A percentile compares a stretch with the other conserved stretches of the same genome.
Evolutionary conservation across 2,888 invertebrate species (phyloP).

Genomic region (Pediacus dermestoides): DNA sequence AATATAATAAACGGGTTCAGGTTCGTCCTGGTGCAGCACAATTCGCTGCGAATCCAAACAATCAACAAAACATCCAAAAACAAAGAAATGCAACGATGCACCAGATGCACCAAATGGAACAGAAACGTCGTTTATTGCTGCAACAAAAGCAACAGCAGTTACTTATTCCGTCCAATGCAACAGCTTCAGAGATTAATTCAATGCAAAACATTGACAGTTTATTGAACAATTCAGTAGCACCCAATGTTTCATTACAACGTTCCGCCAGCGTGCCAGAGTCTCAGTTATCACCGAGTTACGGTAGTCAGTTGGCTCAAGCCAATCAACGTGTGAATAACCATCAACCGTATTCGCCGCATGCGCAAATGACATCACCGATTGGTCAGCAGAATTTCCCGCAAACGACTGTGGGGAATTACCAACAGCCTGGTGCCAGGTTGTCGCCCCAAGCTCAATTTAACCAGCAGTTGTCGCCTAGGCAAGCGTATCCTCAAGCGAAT

Average conservation of each 20-base stretch:
- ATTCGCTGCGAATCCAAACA: constrained; percentile 17
- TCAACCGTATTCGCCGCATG: constrained; percentile 50
- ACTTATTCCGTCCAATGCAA: constrained; percentile 72
- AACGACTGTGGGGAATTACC: constrained; percentile 41
- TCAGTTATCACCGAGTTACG: constrained; percentile 58
- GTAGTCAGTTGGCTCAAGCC: constrained; percentile 47
- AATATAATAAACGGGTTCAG: constrained; percentile 29
- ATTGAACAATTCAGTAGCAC: constrained; percentile 78
- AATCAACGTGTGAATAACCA: constrained; percentile 21
- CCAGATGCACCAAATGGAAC: constrained; percentile 49
- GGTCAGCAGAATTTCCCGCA: constrained; percentile 41
- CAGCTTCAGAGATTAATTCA: constrained; percentile 53
- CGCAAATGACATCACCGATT: constrained; percentile 49
- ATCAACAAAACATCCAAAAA: constrained; percentile 51
- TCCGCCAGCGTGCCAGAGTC: constrained; percentile 58
- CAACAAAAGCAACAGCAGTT: constrained; percentile 79
- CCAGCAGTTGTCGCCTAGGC: constrained; percentile 57
- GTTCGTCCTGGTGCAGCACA: constrained; percentile 22
- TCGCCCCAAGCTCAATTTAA: constrained; percentile 58
- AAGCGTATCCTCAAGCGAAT: constrained; percentile 39
- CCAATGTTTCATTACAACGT: constrained; percentile 82
- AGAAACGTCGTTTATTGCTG: constrained; percentile 69
- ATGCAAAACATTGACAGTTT: constrained; percentile 77
- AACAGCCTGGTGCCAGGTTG: constrained; percentile 52
- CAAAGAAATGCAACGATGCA: constrained; percentile 42